Evolutionary conservation across 1,140 invertebrate species (phyloP).

Genomic region (Drosophila dunni): DNA sequence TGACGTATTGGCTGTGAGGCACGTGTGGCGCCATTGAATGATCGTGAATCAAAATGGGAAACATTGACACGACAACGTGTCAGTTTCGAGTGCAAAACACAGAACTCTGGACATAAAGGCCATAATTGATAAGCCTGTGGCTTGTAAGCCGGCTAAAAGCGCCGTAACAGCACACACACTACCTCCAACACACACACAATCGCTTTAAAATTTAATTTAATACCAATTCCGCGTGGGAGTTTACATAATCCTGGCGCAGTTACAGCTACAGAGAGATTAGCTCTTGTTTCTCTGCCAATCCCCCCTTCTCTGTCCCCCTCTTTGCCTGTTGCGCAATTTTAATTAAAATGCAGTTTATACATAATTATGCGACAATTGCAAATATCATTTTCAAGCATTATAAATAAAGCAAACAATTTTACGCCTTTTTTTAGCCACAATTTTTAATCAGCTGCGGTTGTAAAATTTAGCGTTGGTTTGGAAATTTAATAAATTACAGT

Average conservation of each 20-base stretch:
- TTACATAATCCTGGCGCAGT: slow-evolving; percentile 30
- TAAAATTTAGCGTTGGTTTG: background rate
- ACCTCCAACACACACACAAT: slow-evolving; percentile 15
- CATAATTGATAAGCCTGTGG: slow-evolving; percentile 57
- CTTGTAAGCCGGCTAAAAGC: background rate
- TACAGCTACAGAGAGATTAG: slow-evolving; percentile 25
- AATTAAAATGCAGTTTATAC: slow-evolving; percentile 58
- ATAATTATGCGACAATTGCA: slow-evolving; percentile 36
- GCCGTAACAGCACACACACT: background rate
- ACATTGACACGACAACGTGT: slow-evolving; percentile 7
- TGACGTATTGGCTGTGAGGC: slow-evolving; percentile 1
- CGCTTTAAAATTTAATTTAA: slow-evolving; percentile 42
- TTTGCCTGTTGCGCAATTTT: slow-evolving; percentile 18
- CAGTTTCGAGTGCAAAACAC: slow-evolving; percentile 16
- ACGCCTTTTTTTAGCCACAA: background rate
- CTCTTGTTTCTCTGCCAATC: background rate
- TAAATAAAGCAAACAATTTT: background rate
- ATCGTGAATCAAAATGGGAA: slow-evolving; percentile 6
- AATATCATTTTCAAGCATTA: slow-evolving; percentile 4
- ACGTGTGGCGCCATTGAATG: slow-evolving; percentile 13
- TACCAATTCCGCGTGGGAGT: slow-evolving; percentile 26
- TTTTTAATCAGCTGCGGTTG: background rate
- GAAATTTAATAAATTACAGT: background rate
- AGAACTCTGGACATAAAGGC: slow-evolving; percentile 9
- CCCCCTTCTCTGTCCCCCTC: no score